phyloP scores from a whole-genome alignment of 2,797 vertebrate genomes.

The Novumbra hubbsi region DNA sequence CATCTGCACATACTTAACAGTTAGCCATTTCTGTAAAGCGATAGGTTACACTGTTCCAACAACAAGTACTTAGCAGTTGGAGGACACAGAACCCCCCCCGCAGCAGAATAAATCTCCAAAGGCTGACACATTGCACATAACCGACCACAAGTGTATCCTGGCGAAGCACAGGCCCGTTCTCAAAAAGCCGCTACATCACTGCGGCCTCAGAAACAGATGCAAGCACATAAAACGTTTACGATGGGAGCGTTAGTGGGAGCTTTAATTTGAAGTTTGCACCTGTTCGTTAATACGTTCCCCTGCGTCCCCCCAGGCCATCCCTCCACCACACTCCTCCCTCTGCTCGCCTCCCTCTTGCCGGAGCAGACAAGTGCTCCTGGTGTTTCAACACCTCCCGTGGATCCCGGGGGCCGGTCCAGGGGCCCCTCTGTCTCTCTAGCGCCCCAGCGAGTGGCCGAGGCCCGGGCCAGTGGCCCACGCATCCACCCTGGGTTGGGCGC shows the following conservation, averaged over 20 bases:
- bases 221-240: conserved; percentile 56
- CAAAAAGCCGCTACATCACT: conserved; percentile 4
- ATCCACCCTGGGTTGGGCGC: not conserved
- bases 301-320: conserved; percentile 20
- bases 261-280: conserved; percentile 71
- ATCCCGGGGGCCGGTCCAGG: conserved; percentile 52
- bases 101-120: not conserved
- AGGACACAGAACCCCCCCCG: not conserved
- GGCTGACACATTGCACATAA: not conserved
- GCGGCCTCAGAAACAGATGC: conserved; percentile 55
- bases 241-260: conserved; percentile 43
- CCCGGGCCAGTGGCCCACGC: not conserved
- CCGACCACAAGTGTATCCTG: not conserved
- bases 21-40: not conserved
- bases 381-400: conserved; percentile 70
- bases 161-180: not conserved
- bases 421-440: conserved; percentile 34
- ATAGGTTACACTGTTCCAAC: not conserved
- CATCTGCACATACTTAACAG: no score
- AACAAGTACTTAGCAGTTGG: not conserved
- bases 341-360: conserved; percentile 21
- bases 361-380: conserved; percentile 54
- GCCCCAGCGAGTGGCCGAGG: not conserved
- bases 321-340: conserved; percentile 21
- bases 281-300: conserved; percentile 60